These are phyloP conservation scores for Pinctada fucata DNA, from an alignment of 2,888 invertebrate species.

Conservation along the genomic window DNA sequence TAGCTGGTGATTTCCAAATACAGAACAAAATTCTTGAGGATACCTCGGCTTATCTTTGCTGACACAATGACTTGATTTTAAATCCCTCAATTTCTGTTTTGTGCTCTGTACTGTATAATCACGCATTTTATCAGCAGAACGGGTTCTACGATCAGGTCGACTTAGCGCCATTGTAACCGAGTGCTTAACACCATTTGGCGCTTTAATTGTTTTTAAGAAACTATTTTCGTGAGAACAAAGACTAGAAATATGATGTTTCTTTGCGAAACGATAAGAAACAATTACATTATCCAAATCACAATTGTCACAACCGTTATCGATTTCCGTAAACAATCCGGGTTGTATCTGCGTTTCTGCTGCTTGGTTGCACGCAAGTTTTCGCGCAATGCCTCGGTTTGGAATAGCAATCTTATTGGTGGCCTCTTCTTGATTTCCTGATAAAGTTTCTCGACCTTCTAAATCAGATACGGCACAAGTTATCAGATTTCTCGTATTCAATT, in stretches of 20 bases:
- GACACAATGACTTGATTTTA: slow-evolving; percentile 28
- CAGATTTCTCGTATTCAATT: not conserved
- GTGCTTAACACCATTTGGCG: slow-evolving; percentile 20
- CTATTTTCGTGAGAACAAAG: slow-evolving; percentile 4
- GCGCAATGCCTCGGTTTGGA: not conserved
- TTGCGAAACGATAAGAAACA: slow-evolving; percentile 24
- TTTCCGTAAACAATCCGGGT: not conserved
- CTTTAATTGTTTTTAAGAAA: slow-evolving; percentile 12
- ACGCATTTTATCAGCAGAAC: slow-evolving; percentile 34
- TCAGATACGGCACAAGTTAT: slow-evolving; percentile 5
- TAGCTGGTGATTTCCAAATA: slow-evolving; percentile 11
- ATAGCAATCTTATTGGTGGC: not conserved
- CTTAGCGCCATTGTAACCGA: slow-evolving; percentile 25
- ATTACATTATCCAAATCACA: slow-evolving; percentile 3
- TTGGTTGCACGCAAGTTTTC: slow-evolving; percentile 3
- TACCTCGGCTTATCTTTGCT: slow-evolving; percentile 19
- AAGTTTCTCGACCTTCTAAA: slow-evolving; percentile 8
- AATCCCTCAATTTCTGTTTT: slow-evolving; percentile 29
- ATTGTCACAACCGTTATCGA: slow-evolving; percentile 16
- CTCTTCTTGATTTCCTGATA: not conserved
- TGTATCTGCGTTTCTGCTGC: not conserved
- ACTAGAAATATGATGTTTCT: slow-evolving; percentile 16
- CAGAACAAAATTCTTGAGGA: slow-evolving; percentile 18
- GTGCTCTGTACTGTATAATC: slow-evolving; percentile 30
- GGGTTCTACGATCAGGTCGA: slow-evolving; percentile 30